Base-by-base conservation (phyloP, 1,140 invertebrate genomes). In the Zophobas atratus region DNA sequence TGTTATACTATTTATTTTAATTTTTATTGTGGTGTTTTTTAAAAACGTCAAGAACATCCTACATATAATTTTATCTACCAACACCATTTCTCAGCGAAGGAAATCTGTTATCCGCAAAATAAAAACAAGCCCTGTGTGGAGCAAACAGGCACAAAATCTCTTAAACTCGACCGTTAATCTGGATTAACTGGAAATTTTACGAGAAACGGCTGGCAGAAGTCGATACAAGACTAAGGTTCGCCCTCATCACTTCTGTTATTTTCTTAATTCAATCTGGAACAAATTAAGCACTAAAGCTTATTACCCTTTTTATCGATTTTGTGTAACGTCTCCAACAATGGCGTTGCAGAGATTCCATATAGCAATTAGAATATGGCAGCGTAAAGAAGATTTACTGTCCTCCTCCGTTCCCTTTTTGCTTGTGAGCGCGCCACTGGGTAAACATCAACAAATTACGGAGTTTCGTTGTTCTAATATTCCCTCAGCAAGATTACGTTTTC, bases 391-490 rank as follows among this genome's bases (percentile, higher is more conserved):
- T 46, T 46, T 46, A 46, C 43, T 0, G 8, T 8, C 43, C 43
- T 0, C 43, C 43, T 8, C 43, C 43, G n/a, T 51, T 20, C 49
- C 3, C n/a, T 20, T 51, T 20, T 4, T 51, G 3, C 43, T 8
- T 46, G 3, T 46, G 43, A 46, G 43, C 3, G 20, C 49, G 49
- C 49, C n/a, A 51, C 49, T 20, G 49, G 3, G 49, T 20, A 51
- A 51, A 51, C 49, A 51, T 51, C 49, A 51, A 4, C 49, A 51
- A 51, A 6, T 51, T 51, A 51, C 49, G 4, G 49, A 51, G n/a
- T 51, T 51, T 4, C 49, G 20, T 6, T 20, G n/a, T 20, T 20
- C n/a, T 6, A 20, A 51, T 51, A 20, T 20, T 51, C 49, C 49
- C 49, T 20, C 4, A 20, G 20, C 49, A 20, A 51, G n/a, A 4